Conservation (phyloP, 2,113 vertebrate genomes). For the Cygnus atratus region DNA sequence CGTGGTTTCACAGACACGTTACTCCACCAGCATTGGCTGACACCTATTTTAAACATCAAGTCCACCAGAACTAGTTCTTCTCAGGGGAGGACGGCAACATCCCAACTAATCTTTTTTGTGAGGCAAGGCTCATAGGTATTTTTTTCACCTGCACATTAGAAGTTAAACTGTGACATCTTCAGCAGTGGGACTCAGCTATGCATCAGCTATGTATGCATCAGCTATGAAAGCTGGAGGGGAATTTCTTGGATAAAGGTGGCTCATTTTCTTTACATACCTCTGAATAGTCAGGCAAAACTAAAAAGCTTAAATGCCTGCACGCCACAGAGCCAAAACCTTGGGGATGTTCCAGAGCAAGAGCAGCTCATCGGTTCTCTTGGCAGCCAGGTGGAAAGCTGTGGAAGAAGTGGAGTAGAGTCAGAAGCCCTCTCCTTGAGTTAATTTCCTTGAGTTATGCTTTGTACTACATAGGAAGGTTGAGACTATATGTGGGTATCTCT, state of each 20-base stretch:
- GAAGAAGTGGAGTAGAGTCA: not conserved
- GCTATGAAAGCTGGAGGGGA: not conserved
- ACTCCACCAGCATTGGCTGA: not conserved
- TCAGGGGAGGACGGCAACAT: not conserved
- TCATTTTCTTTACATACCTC: not conserved
- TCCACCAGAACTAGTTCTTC: not conserved
- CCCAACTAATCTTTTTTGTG: not conserved
- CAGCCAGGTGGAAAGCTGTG: not conserved
- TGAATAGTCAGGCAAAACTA: not conserved
- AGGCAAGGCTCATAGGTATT: not conserved
- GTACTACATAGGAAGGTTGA: not conserved
- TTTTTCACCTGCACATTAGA: not conserved
- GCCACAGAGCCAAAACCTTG: not conserved
- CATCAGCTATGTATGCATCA: not conserved
- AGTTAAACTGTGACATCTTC: not conserved
- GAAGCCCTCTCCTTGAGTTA: not conserved
- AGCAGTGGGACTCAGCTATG: not conserved
- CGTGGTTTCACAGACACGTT: not conserved
- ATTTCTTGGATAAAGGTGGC: not conserved
- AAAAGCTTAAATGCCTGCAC: not conserved
- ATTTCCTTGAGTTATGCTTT: not conserved
- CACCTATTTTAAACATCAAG: not conserved
- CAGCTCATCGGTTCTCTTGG: not conserved
- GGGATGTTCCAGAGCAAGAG: not conserved
- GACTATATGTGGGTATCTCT: not conserved